Conservation (phyloP, 2,888 invertebrate genomes). For the Nymphalis urticae region DNA sequence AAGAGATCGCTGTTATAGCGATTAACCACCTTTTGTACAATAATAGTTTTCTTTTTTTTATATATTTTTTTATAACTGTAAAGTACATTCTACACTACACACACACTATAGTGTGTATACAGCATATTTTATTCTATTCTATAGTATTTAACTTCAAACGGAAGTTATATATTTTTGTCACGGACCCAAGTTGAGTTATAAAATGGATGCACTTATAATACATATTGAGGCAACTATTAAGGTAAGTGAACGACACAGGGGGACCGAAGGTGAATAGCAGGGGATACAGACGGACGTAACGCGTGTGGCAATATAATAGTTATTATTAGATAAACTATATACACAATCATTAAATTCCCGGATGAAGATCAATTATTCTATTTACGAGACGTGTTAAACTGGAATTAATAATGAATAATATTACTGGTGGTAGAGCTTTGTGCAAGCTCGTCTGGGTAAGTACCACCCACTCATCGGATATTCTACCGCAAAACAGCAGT, state of each 20-base stretch:
- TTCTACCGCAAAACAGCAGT: too few relatives aligned
- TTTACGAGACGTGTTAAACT: not conserved
- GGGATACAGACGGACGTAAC: constrained; percentile 18
- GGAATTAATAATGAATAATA: too few relatives aligned
- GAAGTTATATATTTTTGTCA: not conserved
- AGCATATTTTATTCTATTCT: too few relatives aligned
- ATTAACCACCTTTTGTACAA: too few relatives aligned
- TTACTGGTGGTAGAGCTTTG: too few relatives aligned
- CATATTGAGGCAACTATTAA: not conserved
- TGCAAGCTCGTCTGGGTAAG: too few relatives aligned
- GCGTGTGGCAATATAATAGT: constrained; percentile 20
- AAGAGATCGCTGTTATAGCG: too few relatives aligned
- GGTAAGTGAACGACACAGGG: constrained; percentile 25
- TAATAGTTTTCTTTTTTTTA: too few relatives aligned
- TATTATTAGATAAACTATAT: not conserved
- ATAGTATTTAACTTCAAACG: not conserved
- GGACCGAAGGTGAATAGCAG: constrained; percentile 31
- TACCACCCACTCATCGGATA: too few relatives aligned
- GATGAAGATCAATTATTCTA: not conserved
- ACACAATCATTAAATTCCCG: not conserved
- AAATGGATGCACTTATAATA: constrained; percentile 1
- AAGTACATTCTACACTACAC: too few relatives aligned
- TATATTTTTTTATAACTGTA: too few relatives aligned
- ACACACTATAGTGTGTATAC: too few relatives aligned
- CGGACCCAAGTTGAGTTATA: not conserved